These are phyloP conservation scores for Hemithea aestivaria DNA, from an alignment of 2,888 invertebrate species.

Conservation along the genomic window DNA sequence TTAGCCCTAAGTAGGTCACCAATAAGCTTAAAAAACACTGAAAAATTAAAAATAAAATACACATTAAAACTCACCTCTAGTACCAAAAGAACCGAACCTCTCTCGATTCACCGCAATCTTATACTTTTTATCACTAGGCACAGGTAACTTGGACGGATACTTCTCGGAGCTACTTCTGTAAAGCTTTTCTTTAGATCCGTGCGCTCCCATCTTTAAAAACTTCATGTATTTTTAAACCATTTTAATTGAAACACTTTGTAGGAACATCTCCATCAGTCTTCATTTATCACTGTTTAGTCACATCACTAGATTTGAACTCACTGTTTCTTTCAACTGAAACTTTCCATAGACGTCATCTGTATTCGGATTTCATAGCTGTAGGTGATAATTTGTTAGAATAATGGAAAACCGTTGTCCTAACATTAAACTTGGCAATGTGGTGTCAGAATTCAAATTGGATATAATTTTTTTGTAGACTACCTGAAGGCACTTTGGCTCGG, in stretches of 20 bases:
- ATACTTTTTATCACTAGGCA: constrained; percentile 78
- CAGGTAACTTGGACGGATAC: constrained; percentile 76
- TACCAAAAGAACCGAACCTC: constrained; percentile 84
- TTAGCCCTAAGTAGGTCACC: too few species aligned
- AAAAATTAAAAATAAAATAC: too few species aligned
- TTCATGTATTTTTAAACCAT: constrained; percentile 59
- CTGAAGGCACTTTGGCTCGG: too few species aligned
- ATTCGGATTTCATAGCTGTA: constrained; percentile 30
- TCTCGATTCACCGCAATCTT: constrained; percentile 82
- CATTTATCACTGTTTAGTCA: constrained; percentile 42
- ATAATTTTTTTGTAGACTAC: too few species aligned
- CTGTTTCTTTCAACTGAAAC: constrained; percentile 26
- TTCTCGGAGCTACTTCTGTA: constrained; percentile 82
- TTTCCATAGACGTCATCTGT: constrained; percentile 34
- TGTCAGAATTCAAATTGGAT: constrained; percentile 41
- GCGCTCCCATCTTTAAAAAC: constrained; percentile 83
- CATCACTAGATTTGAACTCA: constrained; percentile 41
- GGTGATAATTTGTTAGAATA: constrained; percentile 18
- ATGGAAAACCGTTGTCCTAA: constrained; percentile 1
- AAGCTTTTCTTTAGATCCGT: constrained; percentile 87
- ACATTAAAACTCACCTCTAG: constrained; percentile 75
- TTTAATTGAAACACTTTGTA: constrained; percentile 40
- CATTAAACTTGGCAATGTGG: constrained; percentile 22
- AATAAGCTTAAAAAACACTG: too few species aligned
- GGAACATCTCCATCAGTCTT: constrained; percentile 40